Evolutionary conservation across 1,140 invertebrate species (phyloP).

Genomic region (Drosophila melanica): DNA sequence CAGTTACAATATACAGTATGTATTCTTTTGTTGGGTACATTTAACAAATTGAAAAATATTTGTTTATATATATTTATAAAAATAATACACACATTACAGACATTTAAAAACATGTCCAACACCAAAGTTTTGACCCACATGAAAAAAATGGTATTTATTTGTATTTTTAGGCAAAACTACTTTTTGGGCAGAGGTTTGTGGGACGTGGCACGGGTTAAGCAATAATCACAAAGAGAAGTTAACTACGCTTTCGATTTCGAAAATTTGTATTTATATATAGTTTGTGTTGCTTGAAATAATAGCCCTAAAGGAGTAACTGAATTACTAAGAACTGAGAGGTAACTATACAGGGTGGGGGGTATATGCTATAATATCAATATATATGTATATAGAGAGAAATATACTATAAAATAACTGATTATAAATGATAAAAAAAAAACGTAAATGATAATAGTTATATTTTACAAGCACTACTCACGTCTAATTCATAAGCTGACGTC

Average conservation of each 20-base stretch:
- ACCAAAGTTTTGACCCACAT: constrained; percentile 53
- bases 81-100: constrained; percentile 46
- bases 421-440: constrained; percentile 33
- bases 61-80: constrained; percentile 30
- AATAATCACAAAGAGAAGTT: background rate
- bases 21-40: constrained; percentile 42
- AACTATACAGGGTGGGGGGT: constrained; percentile 56
- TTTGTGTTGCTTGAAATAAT: constrained; percentile 59
- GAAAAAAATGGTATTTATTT: constrained; percentile 17
- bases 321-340: constrained; percentile 2
- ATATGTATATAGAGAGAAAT: constrained; percentile 30
- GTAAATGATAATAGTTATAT: constrained; percentile 34
- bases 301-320: constrained; percentile 12
- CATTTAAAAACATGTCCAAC: constrained; percentile 64
- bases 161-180: constrained; percentile 50
- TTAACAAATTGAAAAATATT: constrained; percentile 47
- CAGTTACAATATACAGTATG: constrained; percentile 7
- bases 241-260: constrained; percentile 52
- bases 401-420: constrained; percentile 39
- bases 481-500: constrained; percentile 83
- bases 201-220: constrained; percentile 26
- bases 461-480: constrained; percentile 72
- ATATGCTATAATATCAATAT: constrained; percentile 7
- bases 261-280: constrained; percentile 59
- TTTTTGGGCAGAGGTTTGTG: constrained; percentile 51